Evolutionary conservation across 37 sponge, comb jelly and placozoan species (phyloP).

Genomic region (Halichondria panicea): DNA sequence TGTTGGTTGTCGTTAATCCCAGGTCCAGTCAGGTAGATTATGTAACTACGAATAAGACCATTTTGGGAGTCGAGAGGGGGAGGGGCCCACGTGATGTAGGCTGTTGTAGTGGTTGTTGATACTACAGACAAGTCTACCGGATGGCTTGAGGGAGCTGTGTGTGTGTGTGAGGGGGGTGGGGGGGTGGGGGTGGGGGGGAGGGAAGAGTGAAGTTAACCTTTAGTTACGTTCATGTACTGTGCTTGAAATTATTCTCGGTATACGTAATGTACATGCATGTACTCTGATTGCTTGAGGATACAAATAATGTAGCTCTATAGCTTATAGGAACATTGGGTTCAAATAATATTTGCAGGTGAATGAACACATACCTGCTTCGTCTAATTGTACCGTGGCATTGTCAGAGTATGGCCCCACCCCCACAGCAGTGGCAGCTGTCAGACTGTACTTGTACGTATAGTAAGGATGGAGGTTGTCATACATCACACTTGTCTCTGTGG

Average conservation of each 20-base stretch:
- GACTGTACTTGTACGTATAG: background rate
- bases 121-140: background rate
- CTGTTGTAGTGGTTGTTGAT: background rate
- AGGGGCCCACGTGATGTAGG: conserved; percentile 9
- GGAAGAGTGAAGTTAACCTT: too few species aligned
- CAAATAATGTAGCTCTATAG: too few species aligned
- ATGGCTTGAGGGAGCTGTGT: conserved; percentile 5
- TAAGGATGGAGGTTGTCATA: background rate
- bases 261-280: too few species aligned
- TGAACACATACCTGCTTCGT: conserved; percentile 3
- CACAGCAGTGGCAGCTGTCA: conserved; percentile 1
- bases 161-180: too few species aligned
- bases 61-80: background rate
- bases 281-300: too few species aligned
- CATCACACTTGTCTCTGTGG: background rate
- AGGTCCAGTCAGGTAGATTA: background rate
- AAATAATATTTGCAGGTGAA: background rate
- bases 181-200: too few species aligned
- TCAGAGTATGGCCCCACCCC: conserved; percentile 11
- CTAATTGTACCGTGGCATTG: background rate
- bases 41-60: conserved; percentile 27
- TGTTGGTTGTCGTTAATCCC: background rate
- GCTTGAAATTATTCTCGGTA: too few species aligned
- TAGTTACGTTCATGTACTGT: too few species aligned
- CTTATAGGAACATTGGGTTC: too few species aligned